Base-by-base conservation (phyloP, 2,113 vertebrate genomes). In the Scalopus aquaticus region DNA sequence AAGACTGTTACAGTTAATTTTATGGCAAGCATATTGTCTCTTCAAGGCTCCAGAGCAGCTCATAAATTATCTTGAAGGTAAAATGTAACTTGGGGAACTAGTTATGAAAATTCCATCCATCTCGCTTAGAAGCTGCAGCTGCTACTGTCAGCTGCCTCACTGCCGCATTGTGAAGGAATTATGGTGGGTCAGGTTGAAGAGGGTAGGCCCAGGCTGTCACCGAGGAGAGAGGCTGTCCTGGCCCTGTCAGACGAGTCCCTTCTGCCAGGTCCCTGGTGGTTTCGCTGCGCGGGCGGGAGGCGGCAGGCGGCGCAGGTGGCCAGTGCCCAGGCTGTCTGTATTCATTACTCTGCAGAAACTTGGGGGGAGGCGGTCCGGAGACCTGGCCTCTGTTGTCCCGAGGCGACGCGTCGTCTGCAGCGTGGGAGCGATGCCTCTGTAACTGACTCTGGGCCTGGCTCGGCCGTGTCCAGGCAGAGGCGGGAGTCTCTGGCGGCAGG, bases 71-170 rank as follows among this genome's bases (percentile, higher is more conserved):
- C 99, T 98, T 99, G 99, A 99, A 99, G 99, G 99, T 99, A 99
- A 99, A 99, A 99, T 98, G 99, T 99, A 99, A 99, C 99, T 99
- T 99, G 98, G 99, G 99, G 99, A 99, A 99, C 99, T 99, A 99
- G 99, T 99, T 99, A 99, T 99, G 99, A 99, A 99, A 99, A 99
- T 99, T 99, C 99, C 99, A 99, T 99, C 99, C 99, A 99, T 99
- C 99, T 99, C 98, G 99, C 98, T 99, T 99, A 99, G 99, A 98
- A 98, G 98, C 98, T 98, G 98, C 99, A 99, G 99, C 99, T 99
- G 99, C 99, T 99, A 97, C 99, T 99, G 99, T 99, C 99, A 99
- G 98, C 98, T 98, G 98, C 98, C 98, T 98, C 44, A 79, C 98
- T 91, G 97, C 96, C 87, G 98, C 97, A 76, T 97, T 96, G 98